Base-by-base conservation (phyloP, 2,888 invertebrate species). In the Hypsopygia costalis region DNA sequence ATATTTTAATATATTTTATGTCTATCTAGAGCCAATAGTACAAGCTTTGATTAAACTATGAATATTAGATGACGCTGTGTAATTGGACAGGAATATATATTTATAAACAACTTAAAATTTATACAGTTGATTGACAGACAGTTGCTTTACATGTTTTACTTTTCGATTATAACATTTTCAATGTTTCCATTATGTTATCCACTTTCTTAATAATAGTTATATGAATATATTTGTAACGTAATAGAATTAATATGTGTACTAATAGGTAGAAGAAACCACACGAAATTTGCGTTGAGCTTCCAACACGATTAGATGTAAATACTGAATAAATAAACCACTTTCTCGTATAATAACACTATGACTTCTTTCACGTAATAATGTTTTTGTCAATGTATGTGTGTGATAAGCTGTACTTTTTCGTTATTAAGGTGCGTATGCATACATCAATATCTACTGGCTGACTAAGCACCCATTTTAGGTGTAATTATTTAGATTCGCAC, bases 271-370 rank as follows among this genome's bases (percentile, higher is more conserved):
- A 62, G 61, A 77, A 79, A 72, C 67, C 78, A 85, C 83, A 81
- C 69, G 69, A 83, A 85, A 87, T 88, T 88, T 86, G 81, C 88
- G 88, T 89, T 89, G 89, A 89, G 89, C 89, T 89, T 89, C 89
- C 89, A 89, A 88, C 87, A 89, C 83, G 86, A 85, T 87, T 89
- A 89, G 89, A 79, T 89, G 89, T 89, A 89, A 70, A 89, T 89
- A 89, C 74, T 79, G 67, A 73, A 67, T 76, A 72, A 55, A 61
- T 51, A 58, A 60, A 48, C 58, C 57, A 62, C 49, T 59, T 44
- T 55, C 49, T 56, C 49, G 55, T 44, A 51, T 43, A 40, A 39
- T 45, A 41, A 20, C 34, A 36, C 41, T 16, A 16, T 16, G 16
- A 3, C 16, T 46, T 46, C 40, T 44, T 42, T 46, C 38, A 43